A percentile compares a stretch with the other conserved stretches of the same genome.
Evolutionary conservation across 2,113 vertebrate species (phyloP).

Genomic region (Rhinolophus sinicus): DNA sequence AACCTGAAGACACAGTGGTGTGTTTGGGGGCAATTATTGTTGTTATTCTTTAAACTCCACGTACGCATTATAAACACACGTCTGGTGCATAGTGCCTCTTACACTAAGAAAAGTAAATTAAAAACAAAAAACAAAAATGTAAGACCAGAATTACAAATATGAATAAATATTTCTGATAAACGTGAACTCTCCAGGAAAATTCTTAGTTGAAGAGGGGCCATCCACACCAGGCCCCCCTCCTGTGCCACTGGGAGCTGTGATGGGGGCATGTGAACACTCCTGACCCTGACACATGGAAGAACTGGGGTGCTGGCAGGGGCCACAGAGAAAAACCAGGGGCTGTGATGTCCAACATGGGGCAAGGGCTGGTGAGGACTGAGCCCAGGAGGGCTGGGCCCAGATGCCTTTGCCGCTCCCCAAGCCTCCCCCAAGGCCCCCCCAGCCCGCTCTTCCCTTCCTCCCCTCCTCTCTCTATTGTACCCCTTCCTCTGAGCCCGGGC

Average conservation of each 20-base stretch:
- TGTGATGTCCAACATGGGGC: fast-evolving
- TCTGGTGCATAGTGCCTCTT: fast-evolving
- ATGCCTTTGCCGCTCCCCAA: not conserved
- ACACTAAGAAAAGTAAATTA: not conserved
- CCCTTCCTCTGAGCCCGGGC: not conserved
- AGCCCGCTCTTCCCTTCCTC: not conserved
- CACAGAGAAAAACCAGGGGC: not conserved
- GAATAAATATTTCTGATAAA: not conserved
- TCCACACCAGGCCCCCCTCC: too few species aligned
- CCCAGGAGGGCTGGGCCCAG: not conserved
- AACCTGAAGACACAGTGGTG: not conserved
- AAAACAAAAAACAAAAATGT: fast-evolving
- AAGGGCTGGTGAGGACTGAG: not conserved
- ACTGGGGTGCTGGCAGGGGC: not conserved
- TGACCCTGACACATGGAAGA: not conserved
- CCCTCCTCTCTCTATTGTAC: not conserved
- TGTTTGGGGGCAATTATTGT: too few species aligned
- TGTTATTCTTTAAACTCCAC: not conserved
- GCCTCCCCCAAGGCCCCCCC: too few species aligned
- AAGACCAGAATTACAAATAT: not conserved
- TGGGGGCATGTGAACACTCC: fast-evolving
- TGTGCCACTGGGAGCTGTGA: fast-evolving
- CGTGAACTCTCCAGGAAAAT: not conserved
- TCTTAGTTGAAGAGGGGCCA: too few species aligned
- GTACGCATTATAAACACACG: fast-evolving